Percentiles rank a stretch among this genome's conserved stretches.
Evolutionary conservation across 2,888 invertebrate species (phyloP).

Genomic region (Orthosia gracilis): DNA sequence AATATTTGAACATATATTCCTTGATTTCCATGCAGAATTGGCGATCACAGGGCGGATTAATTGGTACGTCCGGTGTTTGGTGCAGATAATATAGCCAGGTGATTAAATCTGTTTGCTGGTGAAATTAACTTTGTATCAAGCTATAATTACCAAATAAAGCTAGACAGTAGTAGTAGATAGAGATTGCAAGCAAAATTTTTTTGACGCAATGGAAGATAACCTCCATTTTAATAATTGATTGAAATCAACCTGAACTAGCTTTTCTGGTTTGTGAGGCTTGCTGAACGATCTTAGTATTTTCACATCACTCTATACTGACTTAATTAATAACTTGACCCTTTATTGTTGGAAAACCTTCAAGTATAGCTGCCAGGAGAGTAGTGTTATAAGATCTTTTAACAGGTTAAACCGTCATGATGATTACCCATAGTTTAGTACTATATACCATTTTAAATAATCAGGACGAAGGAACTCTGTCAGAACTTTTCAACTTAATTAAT

Average conservation of each 20-base stretch:
- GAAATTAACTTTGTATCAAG: not conserved
- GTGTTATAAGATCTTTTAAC: not conserved
- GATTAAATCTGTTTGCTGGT: not conserved
- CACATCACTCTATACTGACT: not conserved
- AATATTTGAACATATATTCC: conserved; percentile 32
- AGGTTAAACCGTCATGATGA: not conserved
- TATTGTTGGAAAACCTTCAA: too few relatives aligned
- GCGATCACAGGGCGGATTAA: conserved; percentile 1
- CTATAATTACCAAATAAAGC: too few relatives aligned
- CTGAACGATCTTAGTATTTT: not conserved
- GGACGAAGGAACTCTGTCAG: too few relatives aligned
- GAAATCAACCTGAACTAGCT: not conserved
- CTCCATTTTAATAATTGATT: not conserved
- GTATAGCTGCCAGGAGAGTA: too few relatives aligned
- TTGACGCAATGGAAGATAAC: too few relatives aligned
- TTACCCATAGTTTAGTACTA: not conserved
- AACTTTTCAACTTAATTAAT: not conserved
- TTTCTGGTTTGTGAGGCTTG: not conserved
- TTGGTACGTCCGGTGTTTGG: not conserved
- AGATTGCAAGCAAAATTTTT: too few relatives aligned
- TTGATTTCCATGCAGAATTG: conserved; percentile 26
- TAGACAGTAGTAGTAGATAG: too few relatives aligned
- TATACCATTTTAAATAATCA: too few relatives aligned
- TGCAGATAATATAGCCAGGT: not conserved
- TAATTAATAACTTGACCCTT: too few relatives aligned